Evolutionary conservation across 2,113 vertebrate genomes (phyloP).

Genomic region (Peromyscus polionotus): DNA sequence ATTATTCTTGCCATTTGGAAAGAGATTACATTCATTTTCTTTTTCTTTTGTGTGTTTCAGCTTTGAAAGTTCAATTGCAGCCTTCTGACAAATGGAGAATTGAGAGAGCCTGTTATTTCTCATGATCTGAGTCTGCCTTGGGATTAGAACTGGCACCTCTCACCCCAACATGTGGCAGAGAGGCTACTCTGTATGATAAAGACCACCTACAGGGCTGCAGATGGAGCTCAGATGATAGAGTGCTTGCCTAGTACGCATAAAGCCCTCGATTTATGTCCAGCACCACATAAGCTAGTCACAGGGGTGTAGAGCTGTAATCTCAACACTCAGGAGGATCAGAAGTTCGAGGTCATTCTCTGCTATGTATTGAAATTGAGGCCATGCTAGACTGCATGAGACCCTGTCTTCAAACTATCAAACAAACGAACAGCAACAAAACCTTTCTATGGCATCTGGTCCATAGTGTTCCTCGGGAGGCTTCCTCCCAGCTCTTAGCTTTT

Average conservation of each 20-base stretch:
- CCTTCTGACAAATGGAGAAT: neutral
- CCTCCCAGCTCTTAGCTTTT: neutral
- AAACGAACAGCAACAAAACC: neutral
- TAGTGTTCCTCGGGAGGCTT: neutral
- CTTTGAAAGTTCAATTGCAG: neutral
- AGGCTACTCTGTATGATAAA: rapidly evolving
- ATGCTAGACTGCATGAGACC: neutral
- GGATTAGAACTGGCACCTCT: rapidly evolving
- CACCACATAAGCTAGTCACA: neutral
- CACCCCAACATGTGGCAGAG: rapidly evolving
- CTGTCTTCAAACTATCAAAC: neutral
- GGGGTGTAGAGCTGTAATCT: neutral
- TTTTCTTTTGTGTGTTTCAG: neutral
- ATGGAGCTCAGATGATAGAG: neutral
- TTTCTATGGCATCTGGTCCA: neutral
- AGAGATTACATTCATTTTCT: neutral
- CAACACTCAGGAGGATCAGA: neutral
- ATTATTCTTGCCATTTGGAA: neutral
- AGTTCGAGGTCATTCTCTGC: neutral
- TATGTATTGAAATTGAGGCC: neutral
- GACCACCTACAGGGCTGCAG: neutral
- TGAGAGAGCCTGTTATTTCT: neutral
- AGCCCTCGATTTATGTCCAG: neutral
- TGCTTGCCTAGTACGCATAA: too few relatives aligned
- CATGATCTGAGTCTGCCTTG: neutral